Conservation (phyloP, 2,113 vertebrate species). For the Rattus norvegicus region DNA sequence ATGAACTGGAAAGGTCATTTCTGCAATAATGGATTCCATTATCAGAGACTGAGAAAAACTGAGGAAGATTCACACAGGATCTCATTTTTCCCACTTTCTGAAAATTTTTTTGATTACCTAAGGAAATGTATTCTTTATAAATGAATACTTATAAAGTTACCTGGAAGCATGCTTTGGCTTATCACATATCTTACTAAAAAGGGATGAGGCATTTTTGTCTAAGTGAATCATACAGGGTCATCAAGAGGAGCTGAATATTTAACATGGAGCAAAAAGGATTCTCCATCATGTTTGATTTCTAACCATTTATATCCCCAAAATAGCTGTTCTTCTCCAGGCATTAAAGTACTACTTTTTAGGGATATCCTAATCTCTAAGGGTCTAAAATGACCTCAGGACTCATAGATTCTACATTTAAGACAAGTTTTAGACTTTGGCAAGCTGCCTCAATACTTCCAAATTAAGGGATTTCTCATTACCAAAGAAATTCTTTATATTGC, state of each 20-base stretch:
- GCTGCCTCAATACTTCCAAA: conserved; percentile 20
- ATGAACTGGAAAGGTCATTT: conserved; percentile 85
- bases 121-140: conserved; percentile 75
- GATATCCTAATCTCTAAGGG: conserved; percentile 30
- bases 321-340: conserved; percentile 74
- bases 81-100: conserved; percentile 72
- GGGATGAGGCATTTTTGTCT: conserved; percentile 52
- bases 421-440: conserved; percentile 49
- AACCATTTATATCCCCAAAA: conserved; percentile 76
- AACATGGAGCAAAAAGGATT: conserved; percentile 71
- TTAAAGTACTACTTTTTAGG: conserved; percentile 59
- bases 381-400: conserved; percentile 71
- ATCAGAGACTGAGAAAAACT: conserved; percentile 74
- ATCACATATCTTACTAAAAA: conserved; percentile 61
- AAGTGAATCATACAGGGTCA: conserved; percentile 61
- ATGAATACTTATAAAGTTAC: conserved; percentile 67
- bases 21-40: conserved; percentile 86
- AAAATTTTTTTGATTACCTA: conserved; percentile 67
- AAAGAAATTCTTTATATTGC: background rate
- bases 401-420: conserved; percentile 43
- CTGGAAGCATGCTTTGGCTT: conserved; percentile 71
- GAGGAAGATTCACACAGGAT: conserved; percentile 79
- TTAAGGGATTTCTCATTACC: conserved; percentile 40
- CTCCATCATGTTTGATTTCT: conserved; percentile 72
- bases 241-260: conserved; percentile 79